Evolutionary conservation across 2,888 invertebrate genomes (phyloP).

Genomic region (Alcis repandata): DNA sequence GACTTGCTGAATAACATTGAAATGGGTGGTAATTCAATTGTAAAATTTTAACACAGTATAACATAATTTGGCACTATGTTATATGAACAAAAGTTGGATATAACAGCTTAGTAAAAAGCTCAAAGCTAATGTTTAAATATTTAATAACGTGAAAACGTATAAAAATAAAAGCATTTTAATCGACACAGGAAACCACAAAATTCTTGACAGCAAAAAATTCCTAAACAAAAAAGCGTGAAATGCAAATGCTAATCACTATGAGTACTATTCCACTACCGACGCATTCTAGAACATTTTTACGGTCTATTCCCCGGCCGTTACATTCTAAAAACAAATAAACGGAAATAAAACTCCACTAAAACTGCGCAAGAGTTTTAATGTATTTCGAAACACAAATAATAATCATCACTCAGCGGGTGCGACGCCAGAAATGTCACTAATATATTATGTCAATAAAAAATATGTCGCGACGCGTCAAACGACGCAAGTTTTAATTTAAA

Average conservation of each 20-base stretch:
- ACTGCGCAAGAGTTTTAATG: slow-evolving; percentile 38
- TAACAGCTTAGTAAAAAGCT: too few relatives aligned
- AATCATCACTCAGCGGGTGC: slow-evolving; percentile 49
- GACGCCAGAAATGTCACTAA: slow-evolving; percentile 40
- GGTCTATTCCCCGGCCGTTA: slow-evolving; percentile 22
- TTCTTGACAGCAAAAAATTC: neutral
- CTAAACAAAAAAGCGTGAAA: neutral
- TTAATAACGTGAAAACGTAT: neutral
- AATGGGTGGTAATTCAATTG: too few relatives aligned
- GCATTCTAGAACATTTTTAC: slow-evolving; percentile 34
- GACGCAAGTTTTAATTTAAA: slow-evolving; percentile 35
- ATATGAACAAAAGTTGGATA: too few relatives aligned
- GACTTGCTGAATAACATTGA: too few relatives aligned
- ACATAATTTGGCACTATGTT: too few relatives aligned
- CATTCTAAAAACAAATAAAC: slow-evolving; percentile 39
- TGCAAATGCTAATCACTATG: slow-evolving; percentile 2
- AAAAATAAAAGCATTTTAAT: neutral
- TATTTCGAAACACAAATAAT: slow-evolving; percentile 52
- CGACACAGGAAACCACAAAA: neutral
- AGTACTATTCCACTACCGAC: slow-evolving; percentile 5
- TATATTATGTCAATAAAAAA: slow-evolving; percentile 49
- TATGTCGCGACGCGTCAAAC: slow-evolving; percentile 39
- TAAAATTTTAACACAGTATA: too few relatives aligned
- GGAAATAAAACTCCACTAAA: slow-evolving; percentile 31
- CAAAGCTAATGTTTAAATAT: neutral